Percentiles rank a stretch among this genome's conserved stretches.
Evolutionary conservation across 2,888 invertebrate genomes (phyloP).

Genomic region (Auanema freiburgensis): DNA sequence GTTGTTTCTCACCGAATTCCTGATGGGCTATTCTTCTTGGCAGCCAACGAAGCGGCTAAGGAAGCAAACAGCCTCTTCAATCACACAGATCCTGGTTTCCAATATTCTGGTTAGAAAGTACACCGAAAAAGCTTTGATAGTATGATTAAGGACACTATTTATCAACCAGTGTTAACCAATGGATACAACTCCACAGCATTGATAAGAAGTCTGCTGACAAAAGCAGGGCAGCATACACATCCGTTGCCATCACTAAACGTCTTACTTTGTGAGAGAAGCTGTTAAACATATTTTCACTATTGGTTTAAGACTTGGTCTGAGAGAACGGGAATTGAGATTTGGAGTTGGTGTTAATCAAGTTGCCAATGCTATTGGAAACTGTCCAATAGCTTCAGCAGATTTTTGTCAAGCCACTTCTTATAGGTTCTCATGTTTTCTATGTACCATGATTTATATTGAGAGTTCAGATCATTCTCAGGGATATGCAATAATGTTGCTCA

Average conservation of each 20-base stretch:
- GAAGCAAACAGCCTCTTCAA: constrained; percentile 53
- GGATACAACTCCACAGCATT: constrained; percentile 31
- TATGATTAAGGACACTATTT: constrained; percentile 35
- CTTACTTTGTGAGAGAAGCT: constrained; percentile 27
- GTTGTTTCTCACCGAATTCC: constrained; percentile 45
- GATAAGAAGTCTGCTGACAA: constrained; percentile 40
- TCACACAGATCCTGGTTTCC: constrained; percentile 46
- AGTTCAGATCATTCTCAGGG: constrained; percentile 50
- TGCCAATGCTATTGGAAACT: constrained; percentile 42
- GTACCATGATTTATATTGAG: neutral
- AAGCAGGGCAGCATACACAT: constrained; percentile 42
- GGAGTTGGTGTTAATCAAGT: constrained; percentile 45
- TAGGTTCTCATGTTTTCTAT: constrained; percentile 16
- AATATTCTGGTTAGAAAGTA: constrained; percentile 30
- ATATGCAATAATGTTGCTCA: constrained; percentile 63
- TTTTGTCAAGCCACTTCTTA: constrained; percentile 43
- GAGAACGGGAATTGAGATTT: constrained; percentile 45
- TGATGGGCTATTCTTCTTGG: constrained; percentile 51
- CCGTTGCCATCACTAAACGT: constrained; percentile 41
- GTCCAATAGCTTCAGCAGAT: constrained; percentile 42
- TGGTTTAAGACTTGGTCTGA: constrained; percentile 39
- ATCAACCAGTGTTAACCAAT: constrained; percentile 34
- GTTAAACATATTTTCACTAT: neutral
- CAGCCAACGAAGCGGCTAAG: constrained; percentile 54
- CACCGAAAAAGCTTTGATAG: neutral